These are phyloP conservation scores for Pachypsylla venusta DNA, from an alignment of 1,140 invertebrate genomes.

Conservation along the genomic window DNA sequence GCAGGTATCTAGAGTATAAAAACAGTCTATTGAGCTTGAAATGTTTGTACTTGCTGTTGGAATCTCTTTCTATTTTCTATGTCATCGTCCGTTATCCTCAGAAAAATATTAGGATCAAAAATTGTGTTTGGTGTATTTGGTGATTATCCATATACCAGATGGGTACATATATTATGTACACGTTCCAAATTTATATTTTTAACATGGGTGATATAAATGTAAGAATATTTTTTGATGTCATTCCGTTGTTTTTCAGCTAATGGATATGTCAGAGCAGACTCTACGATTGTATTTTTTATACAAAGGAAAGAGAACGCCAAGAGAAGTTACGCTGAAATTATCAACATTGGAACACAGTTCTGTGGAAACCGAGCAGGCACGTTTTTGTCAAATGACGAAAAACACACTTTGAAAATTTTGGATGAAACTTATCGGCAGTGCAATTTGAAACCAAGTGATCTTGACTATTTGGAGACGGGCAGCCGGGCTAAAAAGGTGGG, in stretches of 20 bases:
- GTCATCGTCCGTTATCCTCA: no score
- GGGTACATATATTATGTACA: no score
- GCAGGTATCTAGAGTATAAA: no score
- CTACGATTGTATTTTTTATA: neutral
- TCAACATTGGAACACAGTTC: neutral
- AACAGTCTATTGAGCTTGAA: no score
- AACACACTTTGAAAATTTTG: neutral
- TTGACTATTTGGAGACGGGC: neutral
- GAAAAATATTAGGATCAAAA: no score
- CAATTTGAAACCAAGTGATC: neutral
- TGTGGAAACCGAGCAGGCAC: neutral
- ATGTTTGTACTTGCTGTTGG: no score
- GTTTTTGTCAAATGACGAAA: neutral
- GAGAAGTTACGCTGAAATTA: neutral
- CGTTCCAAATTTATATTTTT: no score
- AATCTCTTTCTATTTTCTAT: no score
- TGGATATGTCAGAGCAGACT: neutral
- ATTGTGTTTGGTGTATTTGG: no score
- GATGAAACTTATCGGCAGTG: conserved; percentile 1
- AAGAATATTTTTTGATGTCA: no score
- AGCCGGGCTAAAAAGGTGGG: conserved; percentile 6
- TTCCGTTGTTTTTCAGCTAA: conserved; percentile 4
- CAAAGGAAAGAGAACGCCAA: neutral
- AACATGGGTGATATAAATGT: no score
- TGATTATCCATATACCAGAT: no score